Evolutionary conservation across 2,888 invertebrate genomes (phyloP), one percentile per base, ranked within the genome.

Genomic region (Camponotus fellah): DNA sequence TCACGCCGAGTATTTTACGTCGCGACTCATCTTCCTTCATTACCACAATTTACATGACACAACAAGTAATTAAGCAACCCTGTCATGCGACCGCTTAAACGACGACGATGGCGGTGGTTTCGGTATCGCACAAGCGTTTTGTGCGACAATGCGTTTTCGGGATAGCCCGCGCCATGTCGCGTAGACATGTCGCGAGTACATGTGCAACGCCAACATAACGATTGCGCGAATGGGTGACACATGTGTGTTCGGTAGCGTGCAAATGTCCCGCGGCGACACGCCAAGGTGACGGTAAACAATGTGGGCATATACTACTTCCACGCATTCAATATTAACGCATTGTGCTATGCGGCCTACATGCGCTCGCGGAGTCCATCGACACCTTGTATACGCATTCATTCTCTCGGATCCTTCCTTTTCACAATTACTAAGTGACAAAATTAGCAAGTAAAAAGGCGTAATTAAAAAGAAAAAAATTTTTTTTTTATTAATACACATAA

Each of bases 211-310:
- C 9, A 34, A 32, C 40, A 17, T n/a, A 34, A 58, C 65, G 37
- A 53, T 69, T 82, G 71, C 26, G 68, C 53, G 46, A 72, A 58
- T 81, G 81, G 84, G 81, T 81, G 83, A 85, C 74, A 84, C 84
- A 81, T 80, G 76, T 81, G 69, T 85, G 88, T 89, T 87, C 85
- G 80, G 81, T 82, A 68, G 88, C 82, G 86, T 83, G 88, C 88
- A 86, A 53, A 87, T 88, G 85, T 88, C 87, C 87, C 85, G 83
- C 87, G 89, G 88, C 90, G 89, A 89, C 89, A 90, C 85, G 91
- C 86, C 90, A 91, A 92, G 90, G 90, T 90, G 90, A 90, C 88
- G 87, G 86, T 90, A 93, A 92, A 92, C 93, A 93, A 93, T 92
- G 89, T 87, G 90, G 86, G 90, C 91, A 91, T 92, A 91, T 91